Percentiles rank a stretch among this genome's conserved stretches.
These are phyloP conservation scores for Colletes latitarsis DNA, from an alignment of 1,140 invertebrate genomes.

Conservation along the genomic window DNA sequence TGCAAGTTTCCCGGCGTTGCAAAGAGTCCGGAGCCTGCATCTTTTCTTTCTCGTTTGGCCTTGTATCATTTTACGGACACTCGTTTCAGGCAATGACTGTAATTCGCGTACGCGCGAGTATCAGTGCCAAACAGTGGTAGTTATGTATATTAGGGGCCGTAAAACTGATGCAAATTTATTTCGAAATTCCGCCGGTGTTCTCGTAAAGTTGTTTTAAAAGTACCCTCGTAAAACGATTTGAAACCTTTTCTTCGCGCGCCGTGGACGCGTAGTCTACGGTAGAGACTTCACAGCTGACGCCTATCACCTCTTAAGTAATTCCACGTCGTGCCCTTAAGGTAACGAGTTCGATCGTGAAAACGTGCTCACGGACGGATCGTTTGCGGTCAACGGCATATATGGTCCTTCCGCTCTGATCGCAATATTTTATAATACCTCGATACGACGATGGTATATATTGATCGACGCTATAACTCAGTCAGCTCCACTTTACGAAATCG, in stretches of 20 bases:
- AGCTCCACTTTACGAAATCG: neutral
- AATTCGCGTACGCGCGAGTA: slow-evolving; percentile 57
- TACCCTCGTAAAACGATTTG: slow-evolving; percentile 79
- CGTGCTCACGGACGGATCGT: slow-evolving; percentile 41
- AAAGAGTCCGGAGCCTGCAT: slow-evolving; percentile 46
- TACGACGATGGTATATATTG: neutral
- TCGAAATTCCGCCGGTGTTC: slow-evolving; percentile 72
- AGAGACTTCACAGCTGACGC: slow-evolving; percentile 61
- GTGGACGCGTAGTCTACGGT: slow-evolving; percentile 31
- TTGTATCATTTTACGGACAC: slow-evolving; percentile 61
- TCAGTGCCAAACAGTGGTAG: slow-evolving; percentile 78
- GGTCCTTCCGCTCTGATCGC: neutral
- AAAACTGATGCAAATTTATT: slow-evolving; percentile 80
- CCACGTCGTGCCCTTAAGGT: slow-evolving; percentile 52
- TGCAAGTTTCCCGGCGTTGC: neutral
- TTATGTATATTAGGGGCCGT: slow-evolving; percentile 78
- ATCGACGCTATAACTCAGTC: slow-evolving; percentile 4
- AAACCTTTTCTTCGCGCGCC: slow-evolving; percentile 64
- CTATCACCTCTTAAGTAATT: slow-evolving; percentile 63
- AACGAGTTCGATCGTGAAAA: slow-evolving; percentile 53
- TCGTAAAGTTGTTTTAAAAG: slow-evolving; percentile 77
- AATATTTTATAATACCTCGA: slow-evolving; percentile 24
- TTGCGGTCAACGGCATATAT: slow-evolving; percentile 26
- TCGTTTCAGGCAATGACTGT: neutral
- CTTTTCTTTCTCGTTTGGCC: slow-evolving; percentile 62